Evolutionary conservation across 2,888 invertebrate genomes (phyloP).

Genomic region (Cryptocephalus moraei): DNA sequence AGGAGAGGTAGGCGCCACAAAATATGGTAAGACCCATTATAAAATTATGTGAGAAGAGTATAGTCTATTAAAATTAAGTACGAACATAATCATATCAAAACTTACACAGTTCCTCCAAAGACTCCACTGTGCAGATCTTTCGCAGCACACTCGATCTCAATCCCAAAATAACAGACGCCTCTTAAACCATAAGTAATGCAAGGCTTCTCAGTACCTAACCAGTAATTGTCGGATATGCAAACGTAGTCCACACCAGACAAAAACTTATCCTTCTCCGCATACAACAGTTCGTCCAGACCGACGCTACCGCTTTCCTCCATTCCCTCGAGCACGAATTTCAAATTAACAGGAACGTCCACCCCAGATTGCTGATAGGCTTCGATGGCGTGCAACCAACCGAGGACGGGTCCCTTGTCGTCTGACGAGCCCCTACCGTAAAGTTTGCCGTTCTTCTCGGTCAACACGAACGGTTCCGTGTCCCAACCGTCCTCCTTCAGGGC

Average conservation of each 20-base stretch:
- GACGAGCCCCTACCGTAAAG: slow-evolving; percentile 81
- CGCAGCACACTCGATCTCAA: slow-evolving; percentile 78
- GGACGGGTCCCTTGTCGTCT: slow-evolving; percentile 87
- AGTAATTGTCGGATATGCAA: slow-evolving; percentile 98
- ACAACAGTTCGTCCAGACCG: slow-evolving; percentile 82
- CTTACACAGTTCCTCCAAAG: slow-evolving; percentile 87
- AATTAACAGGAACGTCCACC: slow-evolving; percentile 53
- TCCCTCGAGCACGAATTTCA: slow-evolving; percentile 91
- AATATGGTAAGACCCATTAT: too few relatives aligned
- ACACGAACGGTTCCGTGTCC: slow-evolving; percentile 87
- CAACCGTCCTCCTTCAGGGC: slow-evolving; percentile 89
- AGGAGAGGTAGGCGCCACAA: too few relatives aligned
- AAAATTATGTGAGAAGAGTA: too few relatives aligned
- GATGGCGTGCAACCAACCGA: slow-evolving; percentile 92
- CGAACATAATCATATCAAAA: slow-evolving; percentile 12
- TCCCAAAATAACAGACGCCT: slow-evolving; percentile 83
- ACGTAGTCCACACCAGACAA: slow-evolving; percentile 81
- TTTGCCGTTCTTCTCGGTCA: slow-evolving; percentile 81
- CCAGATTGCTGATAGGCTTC: slow-evolving; percentile 70
- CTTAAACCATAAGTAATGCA: slow-evolving; percentile 94
- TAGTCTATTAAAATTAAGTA: too few relatives aligned
- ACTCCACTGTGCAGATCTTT: slow-evolving; percentile 96
- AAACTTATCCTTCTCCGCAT: slow-evolving; percentile 62
- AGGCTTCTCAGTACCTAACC: slow-evolving; percentile 94
- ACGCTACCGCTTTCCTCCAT: slow-evolving; percentile 98